A percentile compares a stretch with the other conserved stretches of the same genome.
Conservation (phyloP, 2,888 invertebrate genomes). For the Pediacus dermestoides region DNA sequence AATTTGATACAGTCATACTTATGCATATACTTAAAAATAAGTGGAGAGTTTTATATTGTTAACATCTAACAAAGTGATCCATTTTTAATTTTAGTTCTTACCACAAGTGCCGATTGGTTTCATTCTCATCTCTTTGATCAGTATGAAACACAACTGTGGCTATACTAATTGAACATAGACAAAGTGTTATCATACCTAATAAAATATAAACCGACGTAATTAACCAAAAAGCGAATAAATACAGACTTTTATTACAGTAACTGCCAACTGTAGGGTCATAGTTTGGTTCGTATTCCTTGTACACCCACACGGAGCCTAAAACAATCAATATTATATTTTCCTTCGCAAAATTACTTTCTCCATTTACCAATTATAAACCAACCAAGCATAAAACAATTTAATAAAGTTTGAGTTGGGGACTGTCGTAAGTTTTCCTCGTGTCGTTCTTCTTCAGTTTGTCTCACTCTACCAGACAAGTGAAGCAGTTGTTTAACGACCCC, state of each 20-base stretch:
- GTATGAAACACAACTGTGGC: conserved; percentile 45
- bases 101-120: conserved; percentile 22
- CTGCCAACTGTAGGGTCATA: conserved; percentile 51
- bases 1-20: background rate
- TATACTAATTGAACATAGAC: conserved; percentile 56
- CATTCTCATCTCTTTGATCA: conserved; percentile 31
- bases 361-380: conserved; percentile 65
- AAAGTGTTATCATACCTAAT: conserved; percentile 53
- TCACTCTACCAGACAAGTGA: conserved; percentile 55
- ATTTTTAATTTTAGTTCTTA: conserved; percentile 15
- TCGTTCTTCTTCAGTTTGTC: conserved; percentile 54
- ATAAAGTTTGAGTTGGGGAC: conserved; percentile 55
- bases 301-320: conserved; percentile 67
- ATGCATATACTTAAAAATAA: background rate
- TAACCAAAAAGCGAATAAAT: conserved; percentile 68
- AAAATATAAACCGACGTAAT: conserved; percentile 62
- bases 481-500: conserved; percentile 62
- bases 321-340: conserved; percentile 17
- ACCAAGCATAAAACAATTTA: conserved; percentile 63
- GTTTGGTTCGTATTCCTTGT: conserved; percentile 61
- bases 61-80: background rate
- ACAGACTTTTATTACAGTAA: conserved; percentile 65
- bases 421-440: conserved; percentile 55
- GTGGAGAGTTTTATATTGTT: conserved; percentile 1
- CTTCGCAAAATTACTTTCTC: conserved; percentile 5